Conservation (phyloP, 2,113 vertebrate genomes). For the Leptodactylus fuscus region DNA sequence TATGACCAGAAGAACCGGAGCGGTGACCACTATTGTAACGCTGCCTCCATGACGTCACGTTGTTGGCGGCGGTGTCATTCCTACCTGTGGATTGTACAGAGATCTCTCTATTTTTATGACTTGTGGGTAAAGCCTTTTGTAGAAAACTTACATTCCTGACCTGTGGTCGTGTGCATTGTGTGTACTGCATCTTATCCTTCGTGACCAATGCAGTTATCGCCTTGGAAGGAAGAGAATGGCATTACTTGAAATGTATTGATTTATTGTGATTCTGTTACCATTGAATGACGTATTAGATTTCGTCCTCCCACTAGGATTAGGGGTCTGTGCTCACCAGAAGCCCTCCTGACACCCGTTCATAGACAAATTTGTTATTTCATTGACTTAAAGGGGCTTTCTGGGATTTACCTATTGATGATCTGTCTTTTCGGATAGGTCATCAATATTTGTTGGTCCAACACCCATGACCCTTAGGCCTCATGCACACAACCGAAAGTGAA, state of each 20-base stretch:
- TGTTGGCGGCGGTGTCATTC: no score
- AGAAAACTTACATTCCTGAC: constrained; percentile 8
- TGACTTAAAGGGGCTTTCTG: no score
- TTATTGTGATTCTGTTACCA: neutral
- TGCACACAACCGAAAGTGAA: no score
- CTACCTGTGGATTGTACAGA: constrained; percentile 57
- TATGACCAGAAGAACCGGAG: neutral
- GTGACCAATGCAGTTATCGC: neutral
- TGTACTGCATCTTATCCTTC: neutral
- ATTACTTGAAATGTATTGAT: constrained; percentile 24
- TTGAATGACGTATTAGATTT: neutral
- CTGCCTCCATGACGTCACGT: neutral
- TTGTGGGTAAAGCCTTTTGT: constrained; percentile 25
- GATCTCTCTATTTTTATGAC: constrained; percentile 52
- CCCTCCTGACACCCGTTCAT: neutral
- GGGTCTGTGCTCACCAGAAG: neutral
- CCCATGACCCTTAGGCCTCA: no score
- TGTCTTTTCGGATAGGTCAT: no score
- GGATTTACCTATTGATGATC: no score
- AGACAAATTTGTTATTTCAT: no score
- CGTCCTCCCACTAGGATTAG: neutral
- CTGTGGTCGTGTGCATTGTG: constrained; percentile 13
- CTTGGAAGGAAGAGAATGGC: constrained; percentile 20
- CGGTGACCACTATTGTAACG: neutral
- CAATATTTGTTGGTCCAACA: no score